Evolutionary conservation across 2,888 invertebrate genomes (phyloP).

Genomic region (Dendrolimus pini): DNA sequence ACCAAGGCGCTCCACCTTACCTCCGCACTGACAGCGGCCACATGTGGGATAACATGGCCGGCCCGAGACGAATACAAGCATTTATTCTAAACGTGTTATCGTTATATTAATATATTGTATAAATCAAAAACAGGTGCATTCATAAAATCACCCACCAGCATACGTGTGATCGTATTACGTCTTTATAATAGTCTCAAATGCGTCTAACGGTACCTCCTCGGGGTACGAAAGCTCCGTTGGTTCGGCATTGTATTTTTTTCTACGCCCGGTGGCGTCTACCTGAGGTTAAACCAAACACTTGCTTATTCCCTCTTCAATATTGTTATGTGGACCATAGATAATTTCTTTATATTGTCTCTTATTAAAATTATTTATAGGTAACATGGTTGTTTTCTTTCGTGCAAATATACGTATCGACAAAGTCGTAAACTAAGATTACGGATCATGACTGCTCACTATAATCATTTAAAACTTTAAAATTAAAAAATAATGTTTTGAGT

Average conservation of each 20-base stretch:
- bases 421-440: not conserved
- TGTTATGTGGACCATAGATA: slow-evolving; percentile 41
- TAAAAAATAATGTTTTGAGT: slow-evolving; percentile 17
- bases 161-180: slow-evolving; percentile 41
- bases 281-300: slow-evolving; percentile 59
- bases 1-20: too few relatives aligned
- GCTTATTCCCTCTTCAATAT: slow-evolving; percentile 41
- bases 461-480: slow-evolving; percentile 9
- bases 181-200: slow-evolving; percentile 40
- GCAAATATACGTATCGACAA: too few relatives aligned
- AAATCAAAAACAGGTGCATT: slow-evolving; percentile 33
- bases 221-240: slow-evolving; percentile 43
- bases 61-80: too few relatives aligned
- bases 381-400: too few relatives aligned
- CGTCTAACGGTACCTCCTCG: slow-evolving; percentile 53
- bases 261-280: slow-evolving; percentile 36
- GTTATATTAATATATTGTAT: too few relatives aligned
- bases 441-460: not conserved
- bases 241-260: slow-evolving; percentile 36
- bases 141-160: slow-evolving; percentile 18
- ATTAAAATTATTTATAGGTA: slow-evolving; percentile 9
- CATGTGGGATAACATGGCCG: too few relatives aligned
- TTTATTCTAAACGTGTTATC: too few relatives aligned
- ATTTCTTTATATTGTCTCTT: slow-evolving; percentile 38
- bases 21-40: too few relatives aligned